Evolutionary conservation across 2,888 invertebrate genomes (phyloP).

Genomic region (Agonopterix arenella): DNA sequence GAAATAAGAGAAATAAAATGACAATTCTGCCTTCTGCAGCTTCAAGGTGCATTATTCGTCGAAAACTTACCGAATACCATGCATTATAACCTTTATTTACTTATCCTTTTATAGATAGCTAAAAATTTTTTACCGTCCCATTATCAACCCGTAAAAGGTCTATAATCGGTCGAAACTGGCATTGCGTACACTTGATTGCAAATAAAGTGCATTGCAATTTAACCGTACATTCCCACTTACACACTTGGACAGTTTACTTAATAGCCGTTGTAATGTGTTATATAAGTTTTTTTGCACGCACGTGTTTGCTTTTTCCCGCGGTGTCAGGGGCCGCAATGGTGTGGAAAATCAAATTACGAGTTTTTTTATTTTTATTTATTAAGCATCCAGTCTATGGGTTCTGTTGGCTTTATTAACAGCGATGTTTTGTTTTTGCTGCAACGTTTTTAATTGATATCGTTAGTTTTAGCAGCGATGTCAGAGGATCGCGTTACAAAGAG

Average conservation of each 20-base stretch:
- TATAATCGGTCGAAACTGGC: slow-evolving; percentile 2
- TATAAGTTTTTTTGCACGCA: slow-evolving; percentile 25
- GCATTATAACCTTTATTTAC: slow-evolving; percentile 1
- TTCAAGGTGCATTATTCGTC: no score
- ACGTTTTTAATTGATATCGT: no score
- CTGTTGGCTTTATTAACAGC: background rate
- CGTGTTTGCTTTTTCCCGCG: slow-evolving; percentile 26
- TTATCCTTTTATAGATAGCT: background rate
- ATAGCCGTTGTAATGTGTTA: slow-evolving; percentile 27
- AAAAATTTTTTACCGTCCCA: background rate
- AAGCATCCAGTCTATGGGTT: background rate
- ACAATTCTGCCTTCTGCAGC: no score
- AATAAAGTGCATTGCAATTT: slow-evolving; percentile 11
- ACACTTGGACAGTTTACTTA: slow-evolving; percentile 31
- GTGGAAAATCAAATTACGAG: slow-evolving; percentile 35
- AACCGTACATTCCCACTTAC: slow-evolving; percentile 22
- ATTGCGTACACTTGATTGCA: slow-evolving; percentile 19
- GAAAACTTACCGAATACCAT: no score
- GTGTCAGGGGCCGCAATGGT: slow-evolving; percentile 25
- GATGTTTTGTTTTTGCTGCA: no score
- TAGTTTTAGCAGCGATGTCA: no score
- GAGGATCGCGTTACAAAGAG: no score
- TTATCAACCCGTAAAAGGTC: background rate
- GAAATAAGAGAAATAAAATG: no score
- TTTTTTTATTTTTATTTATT: background rate